Conservation (phyloP, 2,113 vertebrate species). For the Strix uralensis region DNA sequence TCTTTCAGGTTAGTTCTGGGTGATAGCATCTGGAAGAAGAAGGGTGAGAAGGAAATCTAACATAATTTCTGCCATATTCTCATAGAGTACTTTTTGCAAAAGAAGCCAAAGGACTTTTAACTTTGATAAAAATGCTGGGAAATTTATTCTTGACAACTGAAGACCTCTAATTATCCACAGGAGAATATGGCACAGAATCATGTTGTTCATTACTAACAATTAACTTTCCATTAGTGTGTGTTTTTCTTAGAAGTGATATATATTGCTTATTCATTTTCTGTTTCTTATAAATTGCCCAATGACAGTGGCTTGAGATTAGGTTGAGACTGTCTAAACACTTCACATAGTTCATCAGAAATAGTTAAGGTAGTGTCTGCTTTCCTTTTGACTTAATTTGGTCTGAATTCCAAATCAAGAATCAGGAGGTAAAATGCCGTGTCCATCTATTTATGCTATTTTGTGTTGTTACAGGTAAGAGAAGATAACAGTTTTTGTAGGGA, state of each 20-base stretch:
- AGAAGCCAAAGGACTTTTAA: neutral
- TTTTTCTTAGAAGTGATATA: neutral
- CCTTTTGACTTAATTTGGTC: neutral
- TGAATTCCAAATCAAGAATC: neutral
- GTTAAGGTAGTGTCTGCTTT: neutral
- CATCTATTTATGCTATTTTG: neutral
- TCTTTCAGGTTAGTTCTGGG: neutral
- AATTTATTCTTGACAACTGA: neutral
- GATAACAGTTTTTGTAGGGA: neutral
- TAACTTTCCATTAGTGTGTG: neutral
- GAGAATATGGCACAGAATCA: neutral
- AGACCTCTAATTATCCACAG: neutral
- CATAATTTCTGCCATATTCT: neutral
- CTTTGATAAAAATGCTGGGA: neutral
- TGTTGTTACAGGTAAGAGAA: neutral
- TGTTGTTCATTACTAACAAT: neutral
- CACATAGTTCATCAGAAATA: neutral
- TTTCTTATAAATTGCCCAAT: neutral
- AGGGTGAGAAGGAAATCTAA: neutral
- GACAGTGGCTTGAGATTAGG: neutral
- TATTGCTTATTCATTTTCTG: neutral
- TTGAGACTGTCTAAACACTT: neutral
- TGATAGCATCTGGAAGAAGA: slow-evolving; percentile 1
- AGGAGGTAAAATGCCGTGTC: neutral
- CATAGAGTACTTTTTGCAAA: neutral